phyloP scores from a whole-genome alignment of 1,140 invertebrate species.

The Drosophila bocki region DNA sequence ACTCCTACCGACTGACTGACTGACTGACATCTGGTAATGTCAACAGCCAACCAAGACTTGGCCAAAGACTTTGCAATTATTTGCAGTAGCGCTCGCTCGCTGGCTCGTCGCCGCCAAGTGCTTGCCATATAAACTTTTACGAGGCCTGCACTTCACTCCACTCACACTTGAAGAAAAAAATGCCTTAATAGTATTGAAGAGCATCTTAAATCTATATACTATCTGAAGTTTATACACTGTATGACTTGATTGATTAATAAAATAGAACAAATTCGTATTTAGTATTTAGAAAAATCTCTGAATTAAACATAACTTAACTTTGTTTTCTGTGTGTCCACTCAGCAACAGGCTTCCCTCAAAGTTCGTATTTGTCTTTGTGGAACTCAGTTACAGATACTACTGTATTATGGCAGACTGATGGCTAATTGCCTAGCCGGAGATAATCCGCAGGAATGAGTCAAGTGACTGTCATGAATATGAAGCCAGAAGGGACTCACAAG shows the following conservation, averaged over 20 bases:
- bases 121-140: slow-evolving; percentile 70
- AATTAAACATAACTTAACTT: neutral
- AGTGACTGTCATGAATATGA: slow-evolving; percentile 22
- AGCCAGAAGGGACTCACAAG: neutral
- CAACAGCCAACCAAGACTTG: slow-evolving; percentile 62
- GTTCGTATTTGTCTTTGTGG: slow-evolving; percentile 39
- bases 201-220: neutral
- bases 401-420: slow-evolving; percentile 9
- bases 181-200: neutral
- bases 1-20: slow-evolving; percentile 11
- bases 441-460: slow-evolving; percentile 20
- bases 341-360: slow-evolving; percentile 35
- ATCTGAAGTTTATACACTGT: no score
- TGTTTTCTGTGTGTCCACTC: slow-evolving; percentile 1
- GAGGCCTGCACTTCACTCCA: slow-evolving; percentile 43
- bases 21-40: slow-evolving; percentile 56
- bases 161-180: slow-evolving; percentile 19
- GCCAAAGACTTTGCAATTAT: slow-evolving; percentile 71
- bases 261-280: neutral
- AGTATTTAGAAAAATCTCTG: neutral
- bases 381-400: slow-evolving; percentile 12
- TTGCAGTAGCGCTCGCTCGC: slow-evolving; percentile 54
- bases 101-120: slow-evolving; percentile 48
- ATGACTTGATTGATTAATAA: neutral
- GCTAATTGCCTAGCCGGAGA: slow-evolving; percentile 36